Evolutionary conservation across 2,797 vertebrate genomes (phyloP).

Genomic region (Syndactyla subalaris): DNA sequence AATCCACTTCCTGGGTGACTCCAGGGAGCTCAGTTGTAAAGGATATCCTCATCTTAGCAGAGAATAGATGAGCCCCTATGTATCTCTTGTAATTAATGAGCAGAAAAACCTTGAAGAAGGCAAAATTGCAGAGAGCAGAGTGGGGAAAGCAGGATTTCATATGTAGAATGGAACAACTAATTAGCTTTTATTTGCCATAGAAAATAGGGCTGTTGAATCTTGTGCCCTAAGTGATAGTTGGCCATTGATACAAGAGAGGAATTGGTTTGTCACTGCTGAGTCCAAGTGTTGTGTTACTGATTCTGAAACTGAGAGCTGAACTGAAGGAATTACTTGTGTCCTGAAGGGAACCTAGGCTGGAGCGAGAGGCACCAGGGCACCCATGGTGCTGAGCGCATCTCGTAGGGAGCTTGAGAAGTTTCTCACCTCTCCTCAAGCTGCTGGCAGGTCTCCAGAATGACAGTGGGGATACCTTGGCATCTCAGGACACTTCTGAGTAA

Average conservation of each 20-base stretch:
- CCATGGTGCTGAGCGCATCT: background rate
- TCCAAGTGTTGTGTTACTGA: background rate
- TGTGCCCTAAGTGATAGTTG: background rate
- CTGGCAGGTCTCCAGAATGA: background rate
- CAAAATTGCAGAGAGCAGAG: background rate
- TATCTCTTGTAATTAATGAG: background rate
- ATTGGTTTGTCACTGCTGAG: background rate
- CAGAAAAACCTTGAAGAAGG: background rate
- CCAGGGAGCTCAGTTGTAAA: background rate
- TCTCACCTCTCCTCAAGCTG: background rate
- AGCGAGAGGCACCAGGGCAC: background rate
- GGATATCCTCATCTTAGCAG: background rate
- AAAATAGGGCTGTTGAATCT: background rate
- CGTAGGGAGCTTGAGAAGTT: background rate
- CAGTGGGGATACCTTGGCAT: too few relatives aligned
- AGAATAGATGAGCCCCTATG: background rate
- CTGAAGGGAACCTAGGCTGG: background rate
- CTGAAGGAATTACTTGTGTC: background rate
- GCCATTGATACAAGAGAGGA: background rate
- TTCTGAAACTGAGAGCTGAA: background rate
- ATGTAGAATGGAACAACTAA: background rate
- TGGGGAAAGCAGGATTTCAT: background rate
- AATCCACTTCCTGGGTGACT: background rate
- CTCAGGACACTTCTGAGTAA: background rate
- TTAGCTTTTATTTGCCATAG: conserved; percentile 1